Evolutionary conservation across 2,888 invertebrate genomes (phyloP), one percentile per base, ranked within the genome.

Genomic region (Exocentrus adspersus): DNA sequence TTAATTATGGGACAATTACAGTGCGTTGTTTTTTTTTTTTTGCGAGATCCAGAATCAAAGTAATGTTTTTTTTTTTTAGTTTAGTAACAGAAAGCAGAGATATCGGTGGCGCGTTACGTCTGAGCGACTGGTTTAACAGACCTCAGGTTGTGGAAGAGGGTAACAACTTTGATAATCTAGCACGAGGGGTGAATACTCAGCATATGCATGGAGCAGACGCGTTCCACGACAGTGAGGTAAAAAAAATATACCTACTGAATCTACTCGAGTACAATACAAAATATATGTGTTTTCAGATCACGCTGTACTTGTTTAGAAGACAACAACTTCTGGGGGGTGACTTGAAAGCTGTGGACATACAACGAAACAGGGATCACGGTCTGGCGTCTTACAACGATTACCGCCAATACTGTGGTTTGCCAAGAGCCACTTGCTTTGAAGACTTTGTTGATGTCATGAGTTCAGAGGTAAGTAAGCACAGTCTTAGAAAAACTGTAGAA

Each of bases 311-410:
- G 58, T 89, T 90, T 81, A 88, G 91, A 76, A 71, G 70, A 16
- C 88, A 87, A 66, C 88, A 86, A 77, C 88, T 89, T 1, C 90
- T 95, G 70, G 95, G 95, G 0, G 84, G 87, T 7, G 95, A 95
- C 81, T 84, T 95, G 64, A 88, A 92, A 43, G 90, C 95, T 0
- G 87, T 90, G 28, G 94, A 95, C 77, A 90, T 95, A 67, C 95
- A 95, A 79, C 87, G 95, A 67, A 92, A 92, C 69, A 87, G 95
- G 51, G 95, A 95, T 80, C 95, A 95, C 76, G 95, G 92, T 9
- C 83, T 95, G 28, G 92, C 91, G 2, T 88, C 89, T 0, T 95
- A 95, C 81, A 89, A 91, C 63, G 87, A 90, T 61, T 90, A 90
- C 75, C 86, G 97, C 59, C 88, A 89, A 7, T 90, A 90, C 68